Percentiles rank a stretch among this genome's conserved stretches.
phyloP scores from a whole-genome alignment of 2,113 vertebrate genomes.

The Isichthys henryi region DNA sequence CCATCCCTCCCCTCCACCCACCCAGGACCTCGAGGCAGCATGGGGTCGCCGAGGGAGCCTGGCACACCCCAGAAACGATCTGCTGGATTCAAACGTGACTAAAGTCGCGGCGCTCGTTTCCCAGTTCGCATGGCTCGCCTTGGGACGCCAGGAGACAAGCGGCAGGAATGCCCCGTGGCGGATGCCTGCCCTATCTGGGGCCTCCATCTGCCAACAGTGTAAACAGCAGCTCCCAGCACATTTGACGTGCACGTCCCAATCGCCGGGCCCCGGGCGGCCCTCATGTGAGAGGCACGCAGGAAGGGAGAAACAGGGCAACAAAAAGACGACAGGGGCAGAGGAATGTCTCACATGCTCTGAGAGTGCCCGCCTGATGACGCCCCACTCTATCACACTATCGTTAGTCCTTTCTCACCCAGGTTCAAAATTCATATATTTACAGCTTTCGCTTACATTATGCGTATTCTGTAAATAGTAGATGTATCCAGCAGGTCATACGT shows the following conservation, averaged over 20 bases:
- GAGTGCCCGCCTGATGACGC: background rate
- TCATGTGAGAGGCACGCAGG: background rate
- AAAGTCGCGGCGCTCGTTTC: background rate
- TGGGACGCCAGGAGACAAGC: background rate
- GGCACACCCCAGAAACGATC: background rate
- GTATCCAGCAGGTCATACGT: background rate
- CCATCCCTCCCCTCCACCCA: background rate
- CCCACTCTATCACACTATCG: background rate
- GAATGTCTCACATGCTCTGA: background rate
- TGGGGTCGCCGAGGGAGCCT: background rate
- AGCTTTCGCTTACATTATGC: background rate
- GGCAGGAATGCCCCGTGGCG: background rate
- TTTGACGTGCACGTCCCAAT: background rate
- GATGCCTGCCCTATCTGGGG: background rate
- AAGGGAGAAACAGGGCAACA: background rate
- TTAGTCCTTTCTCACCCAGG: background rate
- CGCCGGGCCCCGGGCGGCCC: background rate
- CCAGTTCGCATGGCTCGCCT: background rate
- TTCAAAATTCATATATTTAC: background rate
- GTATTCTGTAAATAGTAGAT: background rate
- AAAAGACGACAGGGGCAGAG: background rate
- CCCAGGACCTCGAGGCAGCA: background rate
- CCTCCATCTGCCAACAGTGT: background rate
- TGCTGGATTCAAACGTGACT: background rate
- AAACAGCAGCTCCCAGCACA: background rate